Evolutionary conservation across 2,888 invertebrate species (phyloP).

Genomic region (Bombyx huttoni): DNA sequence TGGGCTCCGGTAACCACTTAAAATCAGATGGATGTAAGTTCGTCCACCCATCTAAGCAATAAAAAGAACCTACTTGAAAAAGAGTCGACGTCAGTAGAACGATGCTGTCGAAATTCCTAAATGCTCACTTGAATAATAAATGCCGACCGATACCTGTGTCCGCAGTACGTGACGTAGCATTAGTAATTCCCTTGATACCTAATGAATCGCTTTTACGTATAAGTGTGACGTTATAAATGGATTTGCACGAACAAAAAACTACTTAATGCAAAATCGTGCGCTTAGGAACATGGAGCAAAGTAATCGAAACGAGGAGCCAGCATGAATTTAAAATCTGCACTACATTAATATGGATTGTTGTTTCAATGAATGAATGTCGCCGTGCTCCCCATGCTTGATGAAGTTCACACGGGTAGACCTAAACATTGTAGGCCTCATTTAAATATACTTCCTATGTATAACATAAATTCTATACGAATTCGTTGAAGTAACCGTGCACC

Average conservation of each 20-base stretch:
- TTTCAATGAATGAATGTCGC: slow-evolving; percentile 69
- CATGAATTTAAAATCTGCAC: slow-evolving; percentile 71
- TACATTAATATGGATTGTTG: slow-evolving; percentile 71
- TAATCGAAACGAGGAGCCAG: slow-evolving; percentile 60
- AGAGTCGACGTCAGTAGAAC: slow-evolving; percentile 12
- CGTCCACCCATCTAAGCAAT: too few species aligned
- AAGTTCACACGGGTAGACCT: slow-evolving; percentile 69
- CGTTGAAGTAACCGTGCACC: slow-evolving; percentile 61
- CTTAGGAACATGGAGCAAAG: slow-evolving; percentile 55
- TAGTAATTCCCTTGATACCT: slow-evolving; percentile 38
- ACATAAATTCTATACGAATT: slow-evolving; percentile 63
- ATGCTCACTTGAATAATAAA: slow-evolving; percentile 31
- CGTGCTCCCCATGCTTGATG: slow-evolving; percentile 68
- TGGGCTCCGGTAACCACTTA: too few species aligned
- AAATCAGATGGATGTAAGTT: too few species aligned
- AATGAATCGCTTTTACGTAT: slow-evolving; percentile 47
- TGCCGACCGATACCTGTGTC: slow-evolving; percentile 25
- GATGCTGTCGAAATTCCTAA: slow-evolving; percentile 28
- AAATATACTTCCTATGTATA: slow-evolving; percentile 70
- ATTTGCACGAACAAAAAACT: slow-evolving; percentile 58
- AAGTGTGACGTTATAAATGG: slow-evolving; percentile 56
- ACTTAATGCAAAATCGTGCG: slow-evolving; percentile 66
- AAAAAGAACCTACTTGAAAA: slow-evolving; percentile 26
- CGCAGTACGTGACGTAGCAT: slow-evolving; percentile 36
- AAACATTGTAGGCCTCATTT: slow-evolving; percentile 67